Evolutionary conservation across 2,113 vertebrate genomes (phyloP).

Genomic region (Lamprotornis superbus): DNA sequence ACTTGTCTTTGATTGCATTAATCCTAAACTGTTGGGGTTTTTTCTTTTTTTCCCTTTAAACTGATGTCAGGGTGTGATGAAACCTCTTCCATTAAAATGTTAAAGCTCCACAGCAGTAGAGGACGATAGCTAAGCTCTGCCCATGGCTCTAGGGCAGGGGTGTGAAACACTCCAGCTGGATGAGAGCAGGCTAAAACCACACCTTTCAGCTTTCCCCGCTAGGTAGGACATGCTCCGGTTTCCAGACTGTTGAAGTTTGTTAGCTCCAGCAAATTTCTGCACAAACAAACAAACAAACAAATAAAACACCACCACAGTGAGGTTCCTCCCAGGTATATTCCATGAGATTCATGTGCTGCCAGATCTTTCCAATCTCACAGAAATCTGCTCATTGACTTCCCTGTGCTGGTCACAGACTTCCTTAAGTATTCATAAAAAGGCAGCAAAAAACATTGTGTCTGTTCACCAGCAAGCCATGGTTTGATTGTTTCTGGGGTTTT

Average conservation of each 20-base stretch:
- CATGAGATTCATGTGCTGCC: background rate
- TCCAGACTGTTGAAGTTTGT: conserved; percentile 77
- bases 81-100: background rate
- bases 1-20: conserved; percentile 4
- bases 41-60: background rate
- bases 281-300: background rate
- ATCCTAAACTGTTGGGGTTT: background rate
- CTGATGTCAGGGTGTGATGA: background rate
- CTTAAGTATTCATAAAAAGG: background rate
- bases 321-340: background rate
- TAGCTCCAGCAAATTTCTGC: conserved; percentile 79
- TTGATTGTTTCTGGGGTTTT: background rate
- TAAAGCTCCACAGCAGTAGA: background rate
- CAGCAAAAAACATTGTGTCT: background rate
- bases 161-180: background rate
- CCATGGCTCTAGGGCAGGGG: background rate
- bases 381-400: background rate
- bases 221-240: conserved; percentile 90
- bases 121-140: background rate
- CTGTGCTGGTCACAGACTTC: background rate
- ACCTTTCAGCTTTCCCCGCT: conserved; percentile 85
- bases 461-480: background rate
- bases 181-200: background rate
- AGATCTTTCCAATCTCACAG: background rate
- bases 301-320: background rate